These are phyloP conservation scores for Nephotettix cincticeps DNA, from an alignment of 1,140 invertebrate species.

Conservation along the genomic window DNA sequence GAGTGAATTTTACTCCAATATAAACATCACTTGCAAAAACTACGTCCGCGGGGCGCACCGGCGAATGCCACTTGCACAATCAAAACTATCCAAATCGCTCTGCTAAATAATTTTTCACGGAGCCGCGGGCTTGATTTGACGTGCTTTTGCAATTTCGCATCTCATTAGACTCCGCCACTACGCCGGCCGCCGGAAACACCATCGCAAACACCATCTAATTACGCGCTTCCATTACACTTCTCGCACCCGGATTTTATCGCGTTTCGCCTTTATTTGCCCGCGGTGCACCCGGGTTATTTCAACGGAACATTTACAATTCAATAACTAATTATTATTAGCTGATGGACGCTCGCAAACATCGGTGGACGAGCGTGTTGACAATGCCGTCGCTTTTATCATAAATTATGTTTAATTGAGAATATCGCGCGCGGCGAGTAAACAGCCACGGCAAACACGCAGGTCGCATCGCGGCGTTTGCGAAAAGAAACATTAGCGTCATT, in stretches of 20 bases:
- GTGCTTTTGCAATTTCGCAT: conserved; percentile 1
- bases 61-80: conserved; percentile 1
- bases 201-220: neutral
- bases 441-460: neutral
- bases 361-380: neutral
- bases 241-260: neutral
- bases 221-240: neutral
- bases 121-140: neutral
- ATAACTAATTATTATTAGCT: conserved; percentile 17
- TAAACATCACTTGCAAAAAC: conserved; percentile 1
- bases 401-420: conserved; percentile 16
- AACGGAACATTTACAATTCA: neutral
- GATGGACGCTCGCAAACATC: neutral
- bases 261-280: neutral
- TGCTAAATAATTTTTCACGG: neutral
- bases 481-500: neutral
- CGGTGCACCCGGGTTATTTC: conserved; percentile 11
- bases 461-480: neutral
- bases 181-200: neutral
- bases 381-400: neutral
- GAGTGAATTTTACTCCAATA: conserved; percentile 8
- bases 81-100: neutral
- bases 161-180: conserved; percentile 1
- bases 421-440: neutral
- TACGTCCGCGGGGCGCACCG: too few relatives aligned